A percentile compares a stretch with the other conserved stretches of the same genome.
Conservation (phyloP, 2,888 invertebrate species). For the Incurvaria masculella region DNA sequence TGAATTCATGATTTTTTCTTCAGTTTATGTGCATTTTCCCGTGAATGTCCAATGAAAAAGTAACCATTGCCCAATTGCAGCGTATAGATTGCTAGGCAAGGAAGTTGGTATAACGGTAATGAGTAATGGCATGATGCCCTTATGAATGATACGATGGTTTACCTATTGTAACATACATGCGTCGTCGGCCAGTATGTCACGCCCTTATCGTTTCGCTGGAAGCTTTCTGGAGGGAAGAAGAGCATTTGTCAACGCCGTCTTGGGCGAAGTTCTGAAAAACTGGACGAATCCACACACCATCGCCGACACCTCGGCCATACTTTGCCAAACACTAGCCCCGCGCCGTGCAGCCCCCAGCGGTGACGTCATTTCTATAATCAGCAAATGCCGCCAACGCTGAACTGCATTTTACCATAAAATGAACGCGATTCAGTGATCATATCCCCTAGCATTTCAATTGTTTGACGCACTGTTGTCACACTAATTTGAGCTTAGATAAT, state of each 20-base stretch:
- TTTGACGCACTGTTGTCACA: neutral
- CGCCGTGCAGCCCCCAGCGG: neutral
- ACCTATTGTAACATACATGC: conserved; percentile 52
- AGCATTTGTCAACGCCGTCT: conserved; percentile 41
- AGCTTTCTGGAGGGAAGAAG: conserved; percentile 39
- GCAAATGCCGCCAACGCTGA: conserved; percentile 43
- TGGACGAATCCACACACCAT: conserved; percentile 56
- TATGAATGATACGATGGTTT: conserved; percentile 57
- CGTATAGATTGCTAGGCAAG: neutral
- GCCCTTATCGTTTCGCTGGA: conserved; percentile 45
- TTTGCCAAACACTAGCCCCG: conserved; percentile 44
- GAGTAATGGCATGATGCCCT: conserved; percentile 35
- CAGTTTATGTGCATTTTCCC: too few relatives aligned
- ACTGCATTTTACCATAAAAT: too few relatives aligned
- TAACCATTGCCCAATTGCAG: neutral
- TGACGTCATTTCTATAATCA: conserved; percentile 22
- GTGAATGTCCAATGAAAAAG: too few relatives aligned
- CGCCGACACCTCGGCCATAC: conserved; percentile 49
- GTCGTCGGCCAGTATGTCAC: conserved; percentile 44
- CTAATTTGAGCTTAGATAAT: neutral
- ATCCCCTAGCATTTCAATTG: neutral
- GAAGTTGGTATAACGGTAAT: too few relatives aligned
- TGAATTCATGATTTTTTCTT: too few relatives aligned
- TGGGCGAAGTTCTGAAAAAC: conserved; percentile 56
- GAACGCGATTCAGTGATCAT: neutral